These are phyloP conservation scores for Malthinus seriepunctatus DNA, from an alignment of 2,888 invertebrate species.

Conservation along the genomic window DNA sequence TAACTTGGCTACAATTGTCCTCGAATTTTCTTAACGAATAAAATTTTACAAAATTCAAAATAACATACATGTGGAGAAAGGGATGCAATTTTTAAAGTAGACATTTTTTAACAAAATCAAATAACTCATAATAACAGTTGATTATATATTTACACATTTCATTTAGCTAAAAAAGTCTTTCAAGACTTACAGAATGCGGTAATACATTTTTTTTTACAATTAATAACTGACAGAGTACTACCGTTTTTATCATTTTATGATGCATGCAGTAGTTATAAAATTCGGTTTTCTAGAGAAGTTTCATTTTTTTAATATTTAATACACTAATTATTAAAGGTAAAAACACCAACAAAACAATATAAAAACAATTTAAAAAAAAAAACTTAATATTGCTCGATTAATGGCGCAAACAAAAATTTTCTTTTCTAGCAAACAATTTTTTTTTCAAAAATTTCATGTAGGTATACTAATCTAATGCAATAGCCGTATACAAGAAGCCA, in stretches of 20 bases:
- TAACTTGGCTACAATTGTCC: no score
- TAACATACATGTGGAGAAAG: not conserved
- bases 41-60: slow-evolving; percentile 3
- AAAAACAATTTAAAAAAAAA: slow-evolving; percentile 27
- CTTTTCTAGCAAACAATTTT: slow-evolving; percentile 12
- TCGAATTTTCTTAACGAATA: not conserved
- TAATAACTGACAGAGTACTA: slow-evolving; percentile 32
- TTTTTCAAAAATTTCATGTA: slow-evolving; percentile 17
- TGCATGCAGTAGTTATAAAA: slow-evolving; percentile 40
- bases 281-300: slow-evolving; percentile 56
- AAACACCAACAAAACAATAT: slow-evolving; percentile 29
- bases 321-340: slow-evolving; percentile 24
- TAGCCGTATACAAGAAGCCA: slow-evolving; percentile 54
- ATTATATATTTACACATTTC: slow-evolving; percentile 30
- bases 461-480: slow-evolving; percentile 21
- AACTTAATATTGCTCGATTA: slow-evolving; percentile 28
- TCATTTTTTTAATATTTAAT: slow-evolving; percentile 18
- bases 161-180: slow-evolving; percentile 30
- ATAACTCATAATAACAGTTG: slow-evolving; percentile 32
- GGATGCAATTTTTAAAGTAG: not conserved
- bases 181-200: slow-evolving; percentile 29
- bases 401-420: slow-evolving; percentile 13
- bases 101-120: slow-evolving; percentile 5
- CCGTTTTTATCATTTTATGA: slow-evolving; percentile 28
- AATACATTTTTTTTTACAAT: slow-evolving; percentile 27